Conservation (phyloP, 2,888 invertebrate species). For the Petrophora chlorosata region DNA sequence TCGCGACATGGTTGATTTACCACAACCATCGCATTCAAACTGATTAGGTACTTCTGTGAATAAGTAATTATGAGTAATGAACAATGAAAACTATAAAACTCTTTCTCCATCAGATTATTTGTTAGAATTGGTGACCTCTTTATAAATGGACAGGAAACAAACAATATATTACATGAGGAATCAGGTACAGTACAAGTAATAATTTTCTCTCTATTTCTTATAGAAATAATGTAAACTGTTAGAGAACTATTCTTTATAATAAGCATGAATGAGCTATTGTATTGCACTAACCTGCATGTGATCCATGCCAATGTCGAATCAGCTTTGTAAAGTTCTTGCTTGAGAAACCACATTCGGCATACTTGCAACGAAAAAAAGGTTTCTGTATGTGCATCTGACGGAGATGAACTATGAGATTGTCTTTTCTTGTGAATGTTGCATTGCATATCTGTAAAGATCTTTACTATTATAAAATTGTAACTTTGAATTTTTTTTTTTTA, state of each 20-base stretch:
- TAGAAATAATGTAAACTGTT: too few relatives aligned
- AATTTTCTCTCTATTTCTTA: too few relatives aligned
- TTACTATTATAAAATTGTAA: background rate
- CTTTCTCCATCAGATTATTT: too few relatives aligned
- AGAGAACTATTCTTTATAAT: too few relatives aligned
- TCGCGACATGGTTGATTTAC: slow-evolving; percentile 88
- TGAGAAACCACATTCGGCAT: slow-evolving; percentile 48
- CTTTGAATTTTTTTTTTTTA: too few relatives aligned
- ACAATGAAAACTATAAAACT: too few relatives aligned
- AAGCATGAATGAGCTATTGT: background rate
- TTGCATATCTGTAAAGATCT: slow-evolving; percentile 83
- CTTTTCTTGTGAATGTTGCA: slow-evolving; percentile 87
- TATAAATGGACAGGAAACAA: too few relatives aligned
- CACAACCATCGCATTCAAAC: slow-evolving; percentile 89
- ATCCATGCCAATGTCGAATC: slow-evolving; percentile 59
- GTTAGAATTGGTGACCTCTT: too few relatives aligned
- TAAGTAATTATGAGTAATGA: background rate
- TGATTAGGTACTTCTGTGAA: slow-evolving; percentile 72
- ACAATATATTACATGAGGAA: too few relatives aligned
- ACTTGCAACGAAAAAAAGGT: slow-evolving; percentile 56
- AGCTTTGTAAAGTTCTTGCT: slow-evolving; percentile 68
- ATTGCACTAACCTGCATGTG: slow-evolving; percentile 56
- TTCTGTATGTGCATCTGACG: slow-evolving; percentile 76
- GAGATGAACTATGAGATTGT: slow-evolving; percentile 89
- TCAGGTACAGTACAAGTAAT: too few relatives aligned